Base-by-base conservation (phyloP, 2,888 invertebrate species). In the Chouioia cunea region DNA sequence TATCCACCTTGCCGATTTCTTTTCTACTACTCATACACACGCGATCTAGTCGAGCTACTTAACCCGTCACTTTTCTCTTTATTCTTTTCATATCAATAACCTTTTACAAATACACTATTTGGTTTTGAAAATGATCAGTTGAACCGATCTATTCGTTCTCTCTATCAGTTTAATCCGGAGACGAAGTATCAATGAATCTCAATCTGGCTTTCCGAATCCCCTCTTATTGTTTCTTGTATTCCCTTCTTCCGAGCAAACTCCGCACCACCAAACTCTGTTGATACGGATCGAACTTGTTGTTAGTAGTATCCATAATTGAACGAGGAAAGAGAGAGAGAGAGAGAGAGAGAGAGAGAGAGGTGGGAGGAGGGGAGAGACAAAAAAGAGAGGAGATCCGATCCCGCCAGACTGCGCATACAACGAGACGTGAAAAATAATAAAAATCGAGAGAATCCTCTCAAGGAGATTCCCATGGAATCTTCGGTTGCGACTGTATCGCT, bases 401-500 rank as follows among this genome's bases (percentile, higher is more conserved):
- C 1, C 36, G 6, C 10, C 36, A 36, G 6, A 27, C 3, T 3
- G 27, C 27, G 4, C 4, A 6, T 36, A 36, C 36, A 36, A 2
- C 36, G 6, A 20, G 6, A 23, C 27, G 18, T 27, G 27, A 59
- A 46, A 59, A 62, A 52, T 52, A 52, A 23, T 53, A 53, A 53
- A n/a, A 63, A 63, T 53, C 23, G 12, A 18, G 22, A 43, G 43
- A 64, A 64, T 64, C 46, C 18, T 47, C 54, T n/a, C 47, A 6
- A 23, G 53, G 23, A 58, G 23, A 60, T 60, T 67, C 60, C 67
- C 56, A 58, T 50, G 63, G 65, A 53, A 64, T 70, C 53, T 70
- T 59, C n/a, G 46, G 36, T 36, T n/a, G 44, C 43, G 16, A 59
- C 43, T 57, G 16, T 59, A 54, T 65, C 56, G 46, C 47, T 36